phyloP scores from a whole-genome alignment of 2,797 vertebrate species.

The Orientallactaga sibirica region DNA sequence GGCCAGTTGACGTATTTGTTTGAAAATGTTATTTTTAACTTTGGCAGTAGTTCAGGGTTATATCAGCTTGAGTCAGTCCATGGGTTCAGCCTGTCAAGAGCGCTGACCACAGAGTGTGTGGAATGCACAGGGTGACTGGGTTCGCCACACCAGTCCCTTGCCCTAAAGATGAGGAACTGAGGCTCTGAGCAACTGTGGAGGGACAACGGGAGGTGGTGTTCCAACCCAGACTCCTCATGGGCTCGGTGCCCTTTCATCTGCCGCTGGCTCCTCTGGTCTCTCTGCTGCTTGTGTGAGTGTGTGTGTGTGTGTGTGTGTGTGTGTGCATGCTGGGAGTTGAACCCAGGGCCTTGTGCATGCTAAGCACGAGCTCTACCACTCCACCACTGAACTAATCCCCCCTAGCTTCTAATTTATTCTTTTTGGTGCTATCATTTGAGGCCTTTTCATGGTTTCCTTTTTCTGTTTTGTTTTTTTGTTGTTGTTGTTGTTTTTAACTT shows the following conservation, averaged over 20 bases:
- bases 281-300: neutral
- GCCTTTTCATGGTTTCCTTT: neutral
- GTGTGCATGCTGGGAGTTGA: neutral
- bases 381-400: too few relatives aligned
- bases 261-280: neutral
- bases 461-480: too few relatives aligned
- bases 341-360: too few relatives aligned
- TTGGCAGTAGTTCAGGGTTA: neutral
- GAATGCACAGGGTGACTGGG: neutral
- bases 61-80: neutral
- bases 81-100: neutral
- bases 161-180: too few relatives aligned
- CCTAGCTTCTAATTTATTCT: neutral
- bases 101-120: neutral
- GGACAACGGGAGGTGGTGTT: fast-evolving
- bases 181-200: neutral
- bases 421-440: neutral
- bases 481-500: too few relatives aligned
- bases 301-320: neutral
- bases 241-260: neutral
- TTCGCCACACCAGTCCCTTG: neutral
- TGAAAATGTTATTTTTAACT: conserved; percentile 21
- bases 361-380: too few relatives aligned
- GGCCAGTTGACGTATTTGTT: neutral
- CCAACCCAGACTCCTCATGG: fast-evolving